Conservation (phyloP, 2,113 vertebrate species). For the Gorsachius goisagi region DNA sequence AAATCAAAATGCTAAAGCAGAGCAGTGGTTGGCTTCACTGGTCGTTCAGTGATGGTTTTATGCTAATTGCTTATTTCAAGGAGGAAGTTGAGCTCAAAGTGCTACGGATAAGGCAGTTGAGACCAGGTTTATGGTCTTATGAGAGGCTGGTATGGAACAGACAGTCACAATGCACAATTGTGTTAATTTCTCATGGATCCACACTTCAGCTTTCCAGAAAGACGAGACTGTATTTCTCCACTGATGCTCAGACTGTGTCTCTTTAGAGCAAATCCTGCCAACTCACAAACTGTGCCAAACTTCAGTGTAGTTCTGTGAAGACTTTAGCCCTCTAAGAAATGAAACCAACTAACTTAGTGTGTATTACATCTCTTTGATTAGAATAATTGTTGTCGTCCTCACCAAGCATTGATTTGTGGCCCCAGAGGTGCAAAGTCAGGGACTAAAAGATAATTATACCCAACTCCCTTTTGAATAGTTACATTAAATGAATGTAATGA, state of each 20-base stretch:
- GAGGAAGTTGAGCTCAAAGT: background rate
- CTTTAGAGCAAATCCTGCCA: background rate
- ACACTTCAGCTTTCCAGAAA: background rate
- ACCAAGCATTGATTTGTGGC: background rate
- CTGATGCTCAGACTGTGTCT: background rate
- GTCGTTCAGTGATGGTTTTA: background rate
- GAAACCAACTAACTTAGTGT: background rate
- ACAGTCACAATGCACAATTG: background rate
- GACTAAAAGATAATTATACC: slow-evolving; percentile 23
- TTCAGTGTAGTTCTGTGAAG: background rate
- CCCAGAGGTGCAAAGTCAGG: background rate
- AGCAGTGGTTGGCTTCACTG: background rate
- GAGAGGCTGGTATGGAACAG: background rate
- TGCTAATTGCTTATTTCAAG: background rate
- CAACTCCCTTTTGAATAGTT: slow-evolving; percentile 23
- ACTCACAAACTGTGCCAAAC: background rate
- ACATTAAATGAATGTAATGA: slow-evolving; percentile 2
- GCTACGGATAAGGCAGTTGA: background rate
- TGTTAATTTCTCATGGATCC: background rate
- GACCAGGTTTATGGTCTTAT: background rate
- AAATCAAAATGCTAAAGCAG: background rate
- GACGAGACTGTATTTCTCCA: background rate
- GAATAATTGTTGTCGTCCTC: background rate
- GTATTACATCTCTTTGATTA: background rate
- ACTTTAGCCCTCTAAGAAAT: background rate